Conservation (phyloP, 2,888 invertebrate genomes). For the Kuschelorhynchus macadamiae region DNA sequence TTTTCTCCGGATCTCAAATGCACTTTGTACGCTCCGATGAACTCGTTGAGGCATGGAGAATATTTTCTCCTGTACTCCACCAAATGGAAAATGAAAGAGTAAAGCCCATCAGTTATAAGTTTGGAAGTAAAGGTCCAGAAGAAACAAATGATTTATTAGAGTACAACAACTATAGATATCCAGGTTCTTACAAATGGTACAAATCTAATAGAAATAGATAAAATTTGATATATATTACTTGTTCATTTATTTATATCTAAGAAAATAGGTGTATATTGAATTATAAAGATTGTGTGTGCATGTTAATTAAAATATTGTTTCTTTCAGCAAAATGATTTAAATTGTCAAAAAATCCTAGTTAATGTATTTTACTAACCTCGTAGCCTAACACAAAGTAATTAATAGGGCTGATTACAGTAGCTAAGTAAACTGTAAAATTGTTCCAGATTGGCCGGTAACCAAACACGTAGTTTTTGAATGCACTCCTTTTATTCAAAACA, state of each 20-base stretch:
- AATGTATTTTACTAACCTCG: too few relatives aligned
- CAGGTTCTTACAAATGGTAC: constrained; percentile 98
- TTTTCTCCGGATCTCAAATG: constrained; percentile 98
- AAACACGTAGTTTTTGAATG: too few relatives aligned
- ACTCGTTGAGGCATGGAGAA: constrained; percentile 96
- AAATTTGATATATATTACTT: background rate
- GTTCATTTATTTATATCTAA: background rate
- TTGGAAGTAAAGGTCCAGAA: constrained; percentile 91
- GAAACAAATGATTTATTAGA: constrained; percentile 88
- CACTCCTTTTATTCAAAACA: too few relatives aligned
- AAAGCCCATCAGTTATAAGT: constrained; percentile 85
- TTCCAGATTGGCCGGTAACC: too few relatives aligned
- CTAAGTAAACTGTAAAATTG: too few relatives aligned
- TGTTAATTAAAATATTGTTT: too few relatives aligned
- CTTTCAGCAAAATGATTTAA: too few relatives aligned
- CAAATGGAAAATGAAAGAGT: constrained; percentile 84
- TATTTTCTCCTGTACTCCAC: constrained; percentile 95
- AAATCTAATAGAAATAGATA: constrained; percentile 47
- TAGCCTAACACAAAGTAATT: too few relatives aligned
- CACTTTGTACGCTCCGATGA: constrained; percentile 99
- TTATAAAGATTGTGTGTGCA: too few relatives aligned
- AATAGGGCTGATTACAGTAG: too few relatives aligned
- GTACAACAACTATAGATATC: constrained; percentile 82
- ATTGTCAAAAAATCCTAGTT: too few relatives aligned
- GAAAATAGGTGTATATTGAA: too few relatives aligned